Evolutionary conservation across 2,113 vertebrate species (phyloP).

Genomic region (Gobius niger): DNA sequence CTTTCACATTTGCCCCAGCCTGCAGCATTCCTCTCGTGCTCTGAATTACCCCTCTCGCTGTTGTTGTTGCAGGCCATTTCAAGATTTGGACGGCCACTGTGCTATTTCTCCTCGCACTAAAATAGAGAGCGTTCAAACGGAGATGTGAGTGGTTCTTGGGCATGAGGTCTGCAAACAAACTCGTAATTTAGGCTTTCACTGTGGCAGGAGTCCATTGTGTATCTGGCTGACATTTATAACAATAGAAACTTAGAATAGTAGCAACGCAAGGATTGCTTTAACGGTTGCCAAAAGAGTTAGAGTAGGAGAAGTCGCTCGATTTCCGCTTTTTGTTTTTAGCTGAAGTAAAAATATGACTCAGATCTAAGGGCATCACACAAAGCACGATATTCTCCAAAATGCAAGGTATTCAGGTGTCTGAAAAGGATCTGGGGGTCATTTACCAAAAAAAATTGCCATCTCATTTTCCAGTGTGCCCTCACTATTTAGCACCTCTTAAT

Average conservation of each 20-base stretch:
- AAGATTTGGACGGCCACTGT: conserved; percentile 32
- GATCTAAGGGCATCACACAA: neutral
- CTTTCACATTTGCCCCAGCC: conserved; percentile 23
- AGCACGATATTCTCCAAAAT: too few species aligned
- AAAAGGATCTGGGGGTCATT: too few species aligned
- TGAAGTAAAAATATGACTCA: neutral
- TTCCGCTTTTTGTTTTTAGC: conserved; percentile 37
- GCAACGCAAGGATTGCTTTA: neutral
- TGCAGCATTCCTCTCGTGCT: conserved; percentile 19
- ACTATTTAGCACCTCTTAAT: too few species aligned
- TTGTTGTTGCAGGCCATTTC: conserved; percentile 24
- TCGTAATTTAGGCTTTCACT: conserved; percentile 14
- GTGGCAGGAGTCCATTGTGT: conserved; percentile 7
- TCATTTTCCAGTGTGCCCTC: too few species aligned
- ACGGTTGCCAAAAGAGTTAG: conserved; percentile 30
- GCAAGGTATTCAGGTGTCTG: too few species aligned
- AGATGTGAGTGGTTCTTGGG: neutral
- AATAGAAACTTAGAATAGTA: conserved; percentile 19
- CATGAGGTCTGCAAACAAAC: conserved; percentile 12
- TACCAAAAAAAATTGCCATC: too few species aligned
- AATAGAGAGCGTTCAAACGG: conserved; percentile 9
- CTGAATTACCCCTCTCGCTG: conserved; percentile 33
- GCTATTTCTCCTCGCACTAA: conserved; percentile 27
- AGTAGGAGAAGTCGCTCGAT: conserved; percentile 21
- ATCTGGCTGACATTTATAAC: conserved; percentile 1